A percentile compares a stretch with the other conserved stretches of the same genome.
phyloP scores from a whole-genome alignment of 2,113 vertebrate genomes.

The Hydrochoerus hydrochaeris region DNA sequence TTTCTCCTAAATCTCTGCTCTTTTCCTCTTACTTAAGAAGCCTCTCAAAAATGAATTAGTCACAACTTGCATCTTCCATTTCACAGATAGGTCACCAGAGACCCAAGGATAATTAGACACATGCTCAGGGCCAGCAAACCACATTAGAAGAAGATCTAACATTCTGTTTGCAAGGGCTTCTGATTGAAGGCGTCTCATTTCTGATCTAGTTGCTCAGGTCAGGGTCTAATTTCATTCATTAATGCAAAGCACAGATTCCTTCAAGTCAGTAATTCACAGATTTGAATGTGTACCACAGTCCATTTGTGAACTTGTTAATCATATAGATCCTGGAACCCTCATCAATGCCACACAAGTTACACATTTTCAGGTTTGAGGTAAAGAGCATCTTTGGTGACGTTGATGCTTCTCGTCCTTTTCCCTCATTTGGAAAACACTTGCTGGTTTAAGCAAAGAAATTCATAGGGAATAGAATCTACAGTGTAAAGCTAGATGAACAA shows the following conservation, averaged over 20 bases:
- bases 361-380: not conserved
- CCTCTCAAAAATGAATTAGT: not conserved
- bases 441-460: not conserved
- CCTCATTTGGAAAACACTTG: not conserved
- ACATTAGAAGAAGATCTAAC: not conserved
- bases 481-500: not conserved
- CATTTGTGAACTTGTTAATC: not conserved
- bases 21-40: not conserved
- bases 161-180: not conserved
- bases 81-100: not conserved
- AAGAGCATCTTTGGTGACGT: not conserved
- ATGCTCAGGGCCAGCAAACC: not conserved
- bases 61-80: not conserved
- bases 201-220: not conserved
- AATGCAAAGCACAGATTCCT: not conserved
- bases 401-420: not conserved
- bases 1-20: not conserved
- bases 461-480: not conserved
- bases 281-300: not conserved
- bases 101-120: not conserved
- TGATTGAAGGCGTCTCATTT: conserved; percentile 48
- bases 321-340: not conserved
- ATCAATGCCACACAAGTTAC: not conserved
- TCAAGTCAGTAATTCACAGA: not conserved
- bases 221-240: not conserved